A percentile compares a stretch with the other conserved stretches of the same genome.
These are phyloP conservation scores for Datnioides undecimradiatus DNA, from an alignment of 2,113 vertebrate genomes.

Conservation along the genomic window DNA sequence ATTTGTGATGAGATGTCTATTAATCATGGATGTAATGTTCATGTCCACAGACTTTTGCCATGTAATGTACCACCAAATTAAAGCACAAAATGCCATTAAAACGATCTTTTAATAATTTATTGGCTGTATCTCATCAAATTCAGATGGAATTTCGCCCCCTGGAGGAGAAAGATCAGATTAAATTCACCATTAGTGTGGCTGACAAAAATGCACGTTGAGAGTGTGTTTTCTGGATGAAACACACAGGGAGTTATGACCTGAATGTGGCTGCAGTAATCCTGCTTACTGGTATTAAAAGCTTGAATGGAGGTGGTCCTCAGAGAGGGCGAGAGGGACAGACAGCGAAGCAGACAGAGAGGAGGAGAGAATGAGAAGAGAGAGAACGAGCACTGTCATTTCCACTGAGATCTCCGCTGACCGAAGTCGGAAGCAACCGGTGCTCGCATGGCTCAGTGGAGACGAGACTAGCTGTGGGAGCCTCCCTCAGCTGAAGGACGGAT, in stretches of 20 bases:
- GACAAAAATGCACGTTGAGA: constrained; percentile 8
- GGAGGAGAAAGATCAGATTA: constrained; percentile 8
- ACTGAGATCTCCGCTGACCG: constrained; percentile 44
- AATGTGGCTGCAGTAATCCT: constrained; percentile 74
- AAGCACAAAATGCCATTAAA: neutral
- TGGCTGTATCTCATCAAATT: neutral
- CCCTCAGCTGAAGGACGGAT: constrained; percentile 49
- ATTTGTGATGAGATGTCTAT: neutral
- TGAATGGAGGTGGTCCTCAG: constrained; percentile 28
- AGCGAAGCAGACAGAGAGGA: constrained; percentile 19
- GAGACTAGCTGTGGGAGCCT: constrained; percentile 49
- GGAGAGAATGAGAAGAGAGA: constrained; percentile 2
- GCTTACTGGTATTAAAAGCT: constrained; percentile 71
- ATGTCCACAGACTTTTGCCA: neutral
- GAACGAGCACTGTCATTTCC: constrained; percentile 42
- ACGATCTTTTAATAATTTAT: neutral
- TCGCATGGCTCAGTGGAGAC: constrained; percentile 9
- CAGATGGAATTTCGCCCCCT: neutral
- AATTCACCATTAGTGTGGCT: constrained; percentile 14
- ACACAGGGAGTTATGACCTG: constrained; percentile 63
- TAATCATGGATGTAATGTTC: neutral
- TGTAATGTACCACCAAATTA: neutral
- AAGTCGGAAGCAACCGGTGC: constrained; percentile 7
- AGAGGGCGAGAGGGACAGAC: constrained; percentile 3
- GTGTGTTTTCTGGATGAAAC: constrained; percentile 47